Evolutionary conservation across 2,113 vertebrate species (phyloP), one percentile per base, ranked within the genome.

Genomic region (Phyllopteryx taeniolatus): DNA sequence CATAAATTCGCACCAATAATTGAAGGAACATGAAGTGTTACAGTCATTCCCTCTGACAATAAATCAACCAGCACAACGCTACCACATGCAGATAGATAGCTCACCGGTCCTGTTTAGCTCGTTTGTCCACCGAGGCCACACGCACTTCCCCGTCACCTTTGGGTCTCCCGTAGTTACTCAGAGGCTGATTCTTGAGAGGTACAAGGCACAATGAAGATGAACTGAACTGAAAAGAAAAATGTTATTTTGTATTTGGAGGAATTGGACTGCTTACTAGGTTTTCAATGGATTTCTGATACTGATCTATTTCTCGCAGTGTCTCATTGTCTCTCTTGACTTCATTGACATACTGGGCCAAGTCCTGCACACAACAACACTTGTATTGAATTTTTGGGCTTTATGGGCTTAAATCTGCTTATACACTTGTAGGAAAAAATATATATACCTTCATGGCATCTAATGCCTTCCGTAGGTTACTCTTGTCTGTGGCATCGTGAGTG

Each of bases 291-390:
- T 94, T 94, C 89, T 99, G 97, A 89, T 98, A 99, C 82, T 98
- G 97, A 78, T 90, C 93, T 71, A 99, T 98, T 90, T 99, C 96
- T 78, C 96, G 93, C 70, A 98, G 85, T 0, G 96, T 98, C 92
- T 99, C 98, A 9, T 98, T 99, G 92, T 99, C 98, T 87, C 98
- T 94, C 88, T 99, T 99, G 69, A 99, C 98, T 92, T 99, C 98
- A 49, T 99, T 99, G 76, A 99, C 97, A 69, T 99, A 99, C 71
- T 99, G 98, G 77, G 98, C 97, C 92, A 99, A 93, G 86, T 99
- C 98, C 98, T 99, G 84, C 22, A 86, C 49, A 89, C 53, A 82
- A 83, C 19, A 61, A 53, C 2, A 33, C 43, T 39, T 7, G 59
- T 44, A 47, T 62, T 63, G 11, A 31, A 62, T 42, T 39, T 13